Base-by-base conservation (phyloP, 1,140 invertebrate genomes). In the Capitella teleta region DNA sequence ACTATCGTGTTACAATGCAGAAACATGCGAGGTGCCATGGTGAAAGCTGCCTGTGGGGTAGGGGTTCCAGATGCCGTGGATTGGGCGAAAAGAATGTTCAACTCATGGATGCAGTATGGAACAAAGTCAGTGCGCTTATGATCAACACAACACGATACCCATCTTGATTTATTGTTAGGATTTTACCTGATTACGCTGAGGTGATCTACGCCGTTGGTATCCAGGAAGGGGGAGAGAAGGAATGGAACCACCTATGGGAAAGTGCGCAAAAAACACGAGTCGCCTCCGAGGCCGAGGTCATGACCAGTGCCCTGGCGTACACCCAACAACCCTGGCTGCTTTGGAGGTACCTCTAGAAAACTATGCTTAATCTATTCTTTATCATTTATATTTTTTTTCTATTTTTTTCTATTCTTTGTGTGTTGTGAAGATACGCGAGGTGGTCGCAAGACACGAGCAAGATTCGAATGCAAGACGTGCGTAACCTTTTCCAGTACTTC, bases 121-220 rank as follows among this genome's bases (percentile, higher is more conserved):
- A 57, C 55, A 14, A 57, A 51, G 64, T 66, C 47, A 49, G 52
- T 55, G 14, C 23, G 18, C 28, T n/a, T n/a, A n/a, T n/a, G n/a
- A n/a, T n/a, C n/a, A n/a, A n/a, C n/a, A n/a, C n/a, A n/a, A n/a
- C n/a, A 12, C 16, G 32, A 16, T 34, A 34, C 10, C 10, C 10
- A 34, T 34, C 32, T 34, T 34, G 16, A 34, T 12, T 12, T 12
- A 34, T 16, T 34, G 32, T 34, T 1, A 67, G 65, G 36, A 54
- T 58, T 1, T 58, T 60, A 2, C 53, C 61, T 8, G 61, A 66
- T 36, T 59, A 59, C 37, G 59, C 65, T 0, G 46, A 61, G 34
- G 48, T 64, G 0, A 61, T 67, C 19, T 66, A 63, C 40, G 56
- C 62, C 5, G 61, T 66, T 2, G 65, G 65, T 0, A 55, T 67